Conservation (phyloP, 2,797 vertebrate genomes). For the Fundulus diaphanus region DNA sequence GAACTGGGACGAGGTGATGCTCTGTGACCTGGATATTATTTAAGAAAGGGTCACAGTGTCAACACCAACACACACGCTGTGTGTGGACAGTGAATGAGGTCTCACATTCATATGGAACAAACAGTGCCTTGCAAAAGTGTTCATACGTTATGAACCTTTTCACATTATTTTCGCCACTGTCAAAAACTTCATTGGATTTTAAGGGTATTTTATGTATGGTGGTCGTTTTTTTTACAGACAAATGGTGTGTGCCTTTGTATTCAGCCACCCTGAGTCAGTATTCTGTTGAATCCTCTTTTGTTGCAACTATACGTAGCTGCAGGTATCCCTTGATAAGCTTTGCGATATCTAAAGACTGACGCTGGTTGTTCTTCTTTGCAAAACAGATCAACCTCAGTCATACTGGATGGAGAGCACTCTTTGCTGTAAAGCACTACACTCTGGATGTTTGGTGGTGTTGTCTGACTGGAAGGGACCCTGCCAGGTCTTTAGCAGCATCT, state of each 20-base stretch:
- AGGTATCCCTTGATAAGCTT: no score
- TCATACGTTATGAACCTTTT: background rate
- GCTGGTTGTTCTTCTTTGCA: background rate
- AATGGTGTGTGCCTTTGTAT: no score
- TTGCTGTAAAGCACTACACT: background rate
- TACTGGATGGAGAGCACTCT: background rate
- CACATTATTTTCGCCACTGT: background rate
- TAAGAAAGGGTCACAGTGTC: conserved; percentile 45
- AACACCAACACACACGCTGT: background rate
- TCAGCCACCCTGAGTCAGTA: no score
- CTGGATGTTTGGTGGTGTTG: background rate
- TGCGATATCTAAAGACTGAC: no score
- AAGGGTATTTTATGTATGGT: background rate
- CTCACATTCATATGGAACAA: background rate
- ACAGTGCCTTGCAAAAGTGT: background rate
- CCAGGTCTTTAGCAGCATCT: background rate
- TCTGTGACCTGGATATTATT: conserved; percentile 68
- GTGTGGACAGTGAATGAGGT: background rate
- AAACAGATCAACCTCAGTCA: background rate
- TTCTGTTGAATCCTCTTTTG: no score
- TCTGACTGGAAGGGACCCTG: background rate
- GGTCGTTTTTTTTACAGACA: no score
- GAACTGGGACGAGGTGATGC: conserved; percentile 52
- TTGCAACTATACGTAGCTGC: no score
- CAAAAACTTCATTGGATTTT: background rate